Evolutionary conservation across 1,140 invertebrate genomes (phyloP).

Genomic region (Drosophila albomicans): DNA sequence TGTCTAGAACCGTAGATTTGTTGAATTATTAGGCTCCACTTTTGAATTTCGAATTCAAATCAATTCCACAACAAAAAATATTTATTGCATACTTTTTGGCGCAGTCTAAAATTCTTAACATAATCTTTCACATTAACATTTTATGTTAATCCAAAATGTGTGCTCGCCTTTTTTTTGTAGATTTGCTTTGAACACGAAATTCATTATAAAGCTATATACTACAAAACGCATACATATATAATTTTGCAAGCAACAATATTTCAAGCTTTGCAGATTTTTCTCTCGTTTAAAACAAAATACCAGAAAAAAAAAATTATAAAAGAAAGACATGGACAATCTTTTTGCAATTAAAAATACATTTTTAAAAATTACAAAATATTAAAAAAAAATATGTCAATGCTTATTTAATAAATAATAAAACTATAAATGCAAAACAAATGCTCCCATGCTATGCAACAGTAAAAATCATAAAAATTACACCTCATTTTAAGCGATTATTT

Average conservation of each 20-base stretch:
- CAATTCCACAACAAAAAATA: not conserved
- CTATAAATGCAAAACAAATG: not conserved
- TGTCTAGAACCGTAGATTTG: conserved; percentile 42
- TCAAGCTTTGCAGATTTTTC: conserved; percentile 36
- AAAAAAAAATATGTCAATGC: conserved; percentile 24
- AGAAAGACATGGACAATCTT: conserved; percentile 75
- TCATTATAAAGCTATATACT: not conserved
- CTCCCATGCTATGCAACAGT: not conserved
- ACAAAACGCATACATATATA: not conserved
- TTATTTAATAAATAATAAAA: conserved; percentile 33
- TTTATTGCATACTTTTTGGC: not conserved
- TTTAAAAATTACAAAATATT: conserved; percentile 17
- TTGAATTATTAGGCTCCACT: conserved; percentile 15
- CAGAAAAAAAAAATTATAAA: conserved; percentile 32
- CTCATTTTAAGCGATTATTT: not conserved
- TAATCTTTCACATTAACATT: not conserved
- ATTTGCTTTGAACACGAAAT: not conserved
- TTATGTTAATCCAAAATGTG: not conserved
- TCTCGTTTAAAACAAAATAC: conserved; percentile 34
- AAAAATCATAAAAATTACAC: not conserved
- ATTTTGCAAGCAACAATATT: conserved; percentile 27
- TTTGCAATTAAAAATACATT: conserved; percentile 63
- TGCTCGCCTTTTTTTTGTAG: not conserved
- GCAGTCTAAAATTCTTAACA: not conserved
- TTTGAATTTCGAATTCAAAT: not conserved